Base-by-base conservation (phyloP, 2,888 invertebrate species). In the Brenthis ino region DNA sequence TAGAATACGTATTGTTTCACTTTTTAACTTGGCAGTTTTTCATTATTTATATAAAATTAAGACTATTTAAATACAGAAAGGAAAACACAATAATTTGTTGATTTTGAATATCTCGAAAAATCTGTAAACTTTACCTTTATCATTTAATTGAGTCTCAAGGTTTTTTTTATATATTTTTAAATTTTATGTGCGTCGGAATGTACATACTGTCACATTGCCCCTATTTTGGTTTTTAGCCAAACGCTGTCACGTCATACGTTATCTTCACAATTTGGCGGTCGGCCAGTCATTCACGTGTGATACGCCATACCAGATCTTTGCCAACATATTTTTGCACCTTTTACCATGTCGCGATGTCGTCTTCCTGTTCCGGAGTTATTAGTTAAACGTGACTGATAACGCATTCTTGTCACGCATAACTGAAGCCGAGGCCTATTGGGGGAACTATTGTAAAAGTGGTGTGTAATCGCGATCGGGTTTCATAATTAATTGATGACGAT, bases 311-410 rank as follows among this genome's bases (percentile, higher is more conserved):
- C 54, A 54, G 64, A 68, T 54, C 68, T 64, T 67, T 65, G 71
- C 71, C 74, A 72, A 73, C 77, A 81, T 79, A 80, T 77, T 79
- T 77, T 79, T 75, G 71, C 77, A 63, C 14, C 73, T 79, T 83
- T 81, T 76, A 85, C 83, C 71, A 78, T 72, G 75, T 80, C 77
- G 75, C 75, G 72, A 76, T 77, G 77, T 77, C 79, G 79, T 80
- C 83, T 86, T 86, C 85, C 85, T 85, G 84, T 89, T 90, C 89
- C 89, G 87, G 84, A 53, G 76, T 76, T 74, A 75, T 76, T 75
- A 75, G 75, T 71, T 76, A 74, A 79, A 78, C 77, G 78, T 78
- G 77, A 77, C 76, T 66, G 70, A 75, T 77, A 74, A 74, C 71
- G 61, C 51, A 80, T 79, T 79, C 78, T 72, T 72, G 75, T 77